phyloP scores from a whole-genome alignment of 2,113 vertebrate species.

The Hyla sarda region DNA sequence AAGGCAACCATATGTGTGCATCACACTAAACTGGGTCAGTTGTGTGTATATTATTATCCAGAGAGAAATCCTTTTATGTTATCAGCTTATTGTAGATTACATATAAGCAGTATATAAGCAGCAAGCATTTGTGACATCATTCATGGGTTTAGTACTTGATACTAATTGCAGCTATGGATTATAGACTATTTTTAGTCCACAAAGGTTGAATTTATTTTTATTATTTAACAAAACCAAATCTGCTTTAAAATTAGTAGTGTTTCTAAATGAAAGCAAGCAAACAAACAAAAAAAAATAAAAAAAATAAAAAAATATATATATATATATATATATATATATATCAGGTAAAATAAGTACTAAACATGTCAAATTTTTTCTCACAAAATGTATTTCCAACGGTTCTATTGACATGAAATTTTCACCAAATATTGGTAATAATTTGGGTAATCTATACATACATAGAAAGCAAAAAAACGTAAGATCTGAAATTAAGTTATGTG shows the following conservation, averaged over 20 bases:
- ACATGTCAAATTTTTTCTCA: too few species aligned
- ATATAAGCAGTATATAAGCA: slow-evolving; percentile 10
- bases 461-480: too few species aligned
- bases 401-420: too few species aligned
- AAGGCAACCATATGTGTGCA: slow-evolving; percentile 1
- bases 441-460: too few species aligned
- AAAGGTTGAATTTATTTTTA: background rate
- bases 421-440: too few species aligned
- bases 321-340: too few species aligned
- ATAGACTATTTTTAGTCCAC: background rate
- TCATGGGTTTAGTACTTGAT: background rate
- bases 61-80: slow-evolving; percentile 7
- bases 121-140: background rate
- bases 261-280: background rate
- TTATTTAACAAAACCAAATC: background rate
- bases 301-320: too few species aligned
- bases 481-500: too few species aligned
- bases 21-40: background rate
- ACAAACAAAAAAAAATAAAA: too few species aligned
- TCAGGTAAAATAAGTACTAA: too few species aligned
- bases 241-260: background rate
- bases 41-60: slow-evolving; percentile 2
- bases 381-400: too few species aligned
- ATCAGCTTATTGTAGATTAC: slow-evolving; percentile 15
- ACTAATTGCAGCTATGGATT: background rate